phyloP scores from a whole-genome alignment of 2,797 vertebrate species.

The Tragelaphus eurycerus region DNA sequence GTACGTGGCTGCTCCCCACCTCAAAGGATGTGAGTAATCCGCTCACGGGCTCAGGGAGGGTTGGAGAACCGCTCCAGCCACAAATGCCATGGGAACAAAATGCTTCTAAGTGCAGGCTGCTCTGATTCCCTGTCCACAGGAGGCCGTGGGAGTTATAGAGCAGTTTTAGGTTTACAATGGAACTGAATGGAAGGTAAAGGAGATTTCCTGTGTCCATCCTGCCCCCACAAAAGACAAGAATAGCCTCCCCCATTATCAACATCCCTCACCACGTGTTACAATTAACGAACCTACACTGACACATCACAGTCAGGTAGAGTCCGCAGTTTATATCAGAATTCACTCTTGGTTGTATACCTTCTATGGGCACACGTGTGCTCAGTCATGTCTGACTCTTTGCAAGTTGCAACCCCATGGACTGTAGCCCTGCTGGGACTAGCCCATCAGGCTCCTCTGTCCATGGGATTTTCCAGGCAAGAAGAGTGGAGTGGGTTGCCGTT shows the following conservation, averaged over 20 bases:
- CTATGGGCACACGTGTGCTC: accelerated
- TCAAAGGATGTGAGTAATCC: neutral
- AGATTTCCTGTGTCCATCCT: neutral
- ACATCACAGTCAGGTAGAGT: neutral
- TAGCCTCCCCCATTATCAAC: neutral
- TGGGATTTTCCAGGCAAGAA: neutral
- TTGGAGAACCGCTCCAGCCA: neutral
- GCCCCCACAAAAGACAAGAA: neutral
- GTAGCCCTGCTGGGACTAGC: neutral
- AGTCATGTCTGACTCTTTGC: too few relatives aligned
- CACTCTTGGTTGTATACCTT: neutral
- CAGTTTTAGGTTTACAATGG: neutral
- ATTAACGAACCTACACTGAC: neutral
- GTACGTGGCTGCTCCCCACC: accelerated
- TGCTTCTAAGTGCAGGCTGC: neutral
- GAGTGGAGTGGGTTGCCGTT: neutral
- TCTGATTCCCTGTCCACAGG: neutral
- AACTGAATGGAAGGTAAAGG: neutral
- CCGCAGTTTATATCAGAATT: neutral
- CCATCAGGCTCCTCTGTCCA: neutral
- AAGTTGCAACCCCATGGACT: neutral
- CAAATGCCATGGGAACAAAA: neutral
- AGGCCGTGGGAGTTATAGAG: neutral
- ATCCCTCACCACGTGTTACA: neutral
- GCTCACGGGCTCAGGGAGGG: neutral